Evolutionary conservation across 2,888 invertebrate genomes (phyloP).

Genomic region (Deilephila porcellus): DNA sequence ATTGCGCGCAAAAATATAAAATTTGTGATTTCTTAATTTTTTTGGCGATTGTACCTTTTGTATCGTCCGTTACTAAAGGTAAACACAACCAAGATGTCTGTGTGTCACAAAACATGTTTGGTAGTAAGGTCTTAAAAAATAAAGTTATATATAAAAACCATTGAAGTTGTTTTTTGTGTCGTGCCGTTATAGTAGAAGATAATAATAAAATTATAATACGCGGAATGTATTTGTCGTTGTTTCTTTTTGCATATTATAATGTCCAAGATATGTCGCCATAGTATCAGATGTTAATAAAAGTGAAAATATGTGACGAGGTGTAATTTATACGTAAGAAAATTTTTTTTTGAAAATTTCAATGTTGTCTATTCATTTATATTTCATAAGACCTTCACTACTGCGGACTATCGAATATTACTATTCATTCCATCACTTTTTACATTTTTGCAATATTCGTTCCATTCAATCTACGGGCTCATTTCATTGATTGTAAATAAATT

Average conservation of each 20-base stretch:
- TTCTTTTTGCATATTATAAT: not conserved
- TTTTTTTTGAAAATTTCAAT: not conserved
- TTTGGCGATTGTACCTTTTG: not conserved
- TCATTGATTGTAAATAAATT: slow-evolving; percentile 21
- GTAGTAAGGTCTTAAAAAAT: slow-evolving; percentile 24
- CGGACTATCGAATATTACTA: not conserved
- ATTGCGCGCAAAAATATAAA: not conserved
- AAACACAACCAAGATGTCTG: slow-evolving; percentile 7
- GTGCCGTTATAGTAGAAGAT: not conserved
- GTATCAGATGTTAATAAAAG: not conserved
- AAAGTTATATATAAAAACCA: not conserved
- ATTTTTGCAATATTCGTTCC: not conserved
- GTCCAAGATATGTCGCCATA: not conserved
- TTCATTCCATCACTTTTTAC: not conserved
- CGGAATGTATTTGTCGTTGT: not conserved
- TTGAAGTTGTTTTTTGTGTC: not conserved
- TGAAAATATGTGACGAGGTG: not conserved
- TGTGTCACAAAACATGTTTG: slow-evolving; percentile 3
- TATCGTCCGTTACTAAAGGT: not conserved
- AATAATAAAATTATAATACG: not conserved
- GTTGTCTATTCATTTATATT: slow-evolving; percentile 6
- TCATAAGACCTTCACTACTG: slow-evolving; percentile 23
- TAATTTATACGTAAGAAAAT: too few relatives aligned
- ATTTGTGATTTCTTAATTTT: not conserved
- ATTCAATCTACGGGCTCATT: slow-evolving; percentile 4